Evolutionary conservation across 2,797 vertebrate genomes (phyloP), one percentile per base, ranked within the genome.

Genomic region (Acanthis flammea): DNA sequence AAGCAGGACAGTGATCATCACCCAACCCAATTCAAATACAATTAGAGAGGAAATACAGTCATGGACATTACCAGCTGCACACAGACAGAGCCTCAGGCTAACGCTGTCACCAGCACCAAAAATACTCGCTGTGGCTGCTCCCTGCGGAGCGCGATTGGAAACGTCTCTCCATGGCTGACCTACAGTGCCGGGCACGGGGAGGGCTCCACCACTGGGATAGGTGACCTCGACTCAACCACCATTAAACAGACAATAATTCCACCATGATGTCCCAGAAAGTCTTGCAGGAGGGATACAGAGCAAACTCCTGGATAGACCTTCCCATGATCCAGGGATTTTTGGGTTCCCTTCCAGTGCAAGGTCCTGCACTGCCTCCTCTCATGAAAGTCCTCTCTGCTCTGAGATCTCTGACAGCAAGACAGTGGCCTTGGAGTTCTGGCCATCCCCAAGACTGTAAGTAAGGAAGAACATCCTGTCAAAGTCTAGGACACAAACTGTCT

Each of bases 51-150:
- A 82, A 92, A 72, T 27, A 60, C 18, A 41, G 81, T 22, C 42
- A 19, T 7, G 50, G 72, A 51, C 8, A 1, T 63, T 37, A 72
- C 31, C 13, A 73, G 90, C 67, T 39, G 75, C 77, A 71, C 82
- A 65, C 45, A 93, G 86, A 75, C 88, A 90, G 45, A 92, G 90
- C 94, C 93, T 53, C 9, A 0, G 91, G 95, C 84, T 48, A 90
- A 14, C 1, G 0, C 71, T 27, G 84, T 87, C 89, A 76, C 81
- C 84, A 78, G 86, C 9, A 5, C 83, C 88, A 88, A 75, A 92
- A 90, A 74, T 75, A 78, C 71, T 71, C 17, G 1, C 68, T n/a
- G 61, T 42, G 92, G 88, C 82, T 22, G 74, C 54, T 73, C 67
- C 72, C 85, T 4, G 1, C 0, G 1, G 42, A 77, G 72, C 0